A percentile compares a stretch with the other conserved stretches of the same genome.
Conservation (phyloP, 1,140 invertebrate species). For the Anoplolepis gracilipes region DNA sequence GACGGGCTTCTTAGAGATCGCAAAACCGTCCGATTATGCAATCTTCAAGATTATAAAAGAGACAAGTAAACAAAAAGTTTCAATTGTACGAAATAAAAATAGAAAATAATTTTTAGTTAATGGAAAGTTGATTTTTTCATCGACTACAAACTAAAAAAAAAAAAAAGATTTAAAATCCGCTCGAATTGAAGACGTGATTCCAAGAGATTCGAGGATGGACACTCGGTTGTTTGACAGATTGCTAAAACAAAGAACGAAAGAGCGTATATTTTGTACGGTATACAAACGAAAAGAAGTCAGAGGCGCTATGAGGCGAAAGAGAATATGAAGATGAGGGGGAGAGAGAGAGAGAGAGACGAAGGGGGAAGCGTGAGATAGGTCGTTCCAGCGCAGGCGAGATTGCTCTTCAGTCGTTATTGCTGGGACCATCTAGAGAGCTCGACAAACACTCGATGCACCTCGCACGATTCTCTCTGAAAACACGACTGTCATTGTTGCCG, state of each 20-base stretch:
- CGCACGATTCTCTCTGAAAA: constrained; percentile 79
- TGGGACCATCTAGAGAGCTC: constrained; percentile 82
- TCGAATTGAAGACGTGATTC: constrained; percentile 5
- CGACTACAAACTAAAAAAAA: not conserved
- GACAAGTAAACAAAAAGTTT: not conserved
- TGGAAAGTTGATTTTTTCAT: constrained; percentile 1
- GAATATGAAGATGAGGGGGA: constrained; percentile 66
- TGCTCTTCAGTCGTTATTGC: constrained; percentile 70
- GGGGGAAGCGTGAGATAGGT: constrained; percentile 83
- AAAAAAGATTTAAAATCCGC: not conserved
- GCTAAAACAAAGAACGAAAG: constrained; percentile 50
- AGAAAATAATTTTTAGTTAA: not conserved
- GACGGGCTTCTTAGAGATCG: constrained; percentile 69
- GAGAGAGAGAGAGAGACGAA: constrained; percentile 42
- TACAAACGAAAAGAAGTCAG: constrained; percentile 29
- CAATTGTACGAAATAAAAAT: not conserved
- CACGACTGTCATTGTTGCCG: constrained; percentile 80
- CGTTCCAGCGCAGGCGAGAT: constrained; percentile 71
- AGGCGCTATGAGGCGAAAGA: constrained; percentile 34
- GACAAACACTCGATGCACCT: constrained; percentile 82
- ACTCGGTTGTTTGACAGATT: constrained; percentile 49
- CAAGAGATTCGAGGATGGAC: constrained; percentile 22
- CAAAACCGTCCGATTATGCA: too few relatives aligned
- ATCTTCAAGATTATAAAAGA: not conserved
- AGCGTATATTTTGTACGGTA: constrained; percentile 22